These are phyloP conservation scores for Tricholauxania praeusta DNA, from an alignment of 2,888 invertebrate genomes.

Conservation along the genomic window DNA sequence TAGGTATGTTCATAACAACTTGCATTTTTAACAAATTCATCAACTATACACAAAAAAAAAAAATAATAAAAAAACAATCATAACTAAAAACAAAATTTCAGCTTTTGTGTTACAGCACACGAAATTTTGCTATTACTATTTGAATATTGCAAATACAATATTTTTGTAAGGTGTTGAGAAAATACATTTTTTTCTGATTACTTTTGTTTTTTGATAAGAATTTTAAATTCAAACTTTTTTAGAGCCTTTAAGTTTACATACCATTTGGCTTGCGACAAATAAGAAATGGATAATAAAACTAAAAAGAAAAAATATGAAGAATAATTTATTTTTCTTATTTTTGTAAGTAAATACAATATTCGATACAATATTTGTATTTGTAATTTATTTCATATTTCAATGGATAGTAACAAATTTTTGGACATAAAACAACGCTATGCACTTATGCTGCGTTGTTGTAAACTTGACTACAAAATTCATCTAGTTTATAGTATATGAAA, in stretches of 20 bases:
- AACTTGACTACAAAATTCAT: neutral
- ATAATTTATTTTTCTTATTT: neutral
- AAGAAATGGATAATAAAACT: too few species aligned
- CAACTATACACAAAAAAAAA: neutral
- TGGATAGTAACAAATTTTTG: constrained; percentile 8
- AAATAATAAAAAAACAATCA: constrained; percentile 1
- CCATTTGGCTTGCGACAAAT: too few species aligned
- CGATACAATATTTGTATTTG: neutral
- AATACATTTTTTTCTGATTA: neutral
- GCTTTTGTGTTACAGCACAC: neutral
- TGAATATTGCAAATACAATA: constrained; percentile 23
- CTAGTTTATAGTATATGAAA: constrained; percentile 4
- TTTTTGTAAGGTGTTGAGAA: constrained; percentile 24
- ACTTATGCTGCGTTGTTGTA: neutral
- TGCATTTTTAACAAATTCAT: too few species aligned
- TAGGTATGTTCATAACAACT: too few species aligned
- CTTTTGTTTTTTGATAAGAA: constrained; percentile 20
- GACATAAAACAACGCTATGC: neutral
- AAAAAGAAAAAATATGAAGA: too few species aligned
- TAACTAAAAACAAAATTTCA: neutral
- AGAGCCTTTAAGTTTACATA: too few species aligned
- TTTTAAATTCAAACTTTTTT: constrained; percentile 11
- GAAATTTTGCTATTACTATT: constrained; percentile 4
- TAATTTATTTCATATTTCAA: constrained; percentile 2
- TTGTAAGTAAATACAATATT: neutral